Evolutionary conservation across 2,888 invertebrate genomes (phyloP).

Genomic region (Pantelozetes paolii): DNA sequence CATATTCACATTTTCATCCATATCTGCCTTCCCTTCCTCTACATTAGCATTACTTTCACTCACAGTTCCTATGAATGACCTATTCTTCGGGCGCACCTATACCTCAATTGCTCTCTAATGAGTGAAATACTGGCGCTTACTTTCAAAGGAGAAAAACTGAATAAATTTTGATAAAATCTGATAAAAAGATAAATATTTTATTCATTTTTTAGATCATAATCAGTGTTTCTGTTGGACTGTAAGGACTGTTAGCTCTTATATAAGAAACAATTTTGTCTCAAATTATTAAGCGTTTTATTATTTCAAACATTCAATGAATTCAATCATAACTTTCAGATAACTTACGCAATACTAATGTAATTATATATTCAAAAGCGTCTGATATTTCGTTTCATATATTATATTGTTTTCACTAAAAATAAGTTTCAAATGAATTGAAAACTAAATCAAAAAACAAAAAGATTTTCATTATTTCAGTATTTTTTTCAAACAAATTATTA

Average conservation of each 20-base stretch:
- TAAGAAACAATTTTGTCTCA: not conserved
- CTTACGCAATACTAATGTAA: not conserved
- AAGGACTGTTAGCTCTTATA: not conserved
- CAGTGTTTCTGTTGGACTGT: not conserved
- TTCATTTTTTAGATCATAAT: not conserved
- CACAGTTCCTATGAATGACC: conserved; percentile 4
- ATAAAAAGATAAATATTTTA: not conserved
- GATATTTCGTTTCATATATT: not conserved
- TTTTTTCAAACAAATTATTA: no score
- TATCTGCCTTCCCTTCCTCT: conserved; percentile 1
- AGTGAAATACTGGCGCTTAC: not conserved
- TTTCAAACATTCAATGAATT: no score
- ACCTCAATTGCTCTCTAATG: not conserved
- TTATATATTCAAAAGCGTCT: not conserved
- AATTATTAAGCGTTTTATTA: no score
- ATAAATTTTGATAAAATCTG: not conserved
- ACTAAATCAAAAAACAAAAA: no score
- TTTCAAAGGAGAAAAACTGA: no score
- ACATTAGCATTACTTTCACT: conserved; percentile 1
- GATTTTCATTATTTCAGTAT: no score
- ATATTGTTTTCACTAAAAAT: not conserved
- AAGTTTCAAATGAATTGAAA: no score
- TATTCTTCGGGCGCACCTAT: conserved; percentile 19
- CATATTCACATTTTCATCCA: conserved; percentile 22
- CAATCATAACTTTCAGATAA: not conserved